Percentiles rank a stretch among this genome's conserved stretches.
phyloP scores from a whole-genome alignment of 92 coral and sea anemone species.

The Epizoanthus ramosus region DNA sequence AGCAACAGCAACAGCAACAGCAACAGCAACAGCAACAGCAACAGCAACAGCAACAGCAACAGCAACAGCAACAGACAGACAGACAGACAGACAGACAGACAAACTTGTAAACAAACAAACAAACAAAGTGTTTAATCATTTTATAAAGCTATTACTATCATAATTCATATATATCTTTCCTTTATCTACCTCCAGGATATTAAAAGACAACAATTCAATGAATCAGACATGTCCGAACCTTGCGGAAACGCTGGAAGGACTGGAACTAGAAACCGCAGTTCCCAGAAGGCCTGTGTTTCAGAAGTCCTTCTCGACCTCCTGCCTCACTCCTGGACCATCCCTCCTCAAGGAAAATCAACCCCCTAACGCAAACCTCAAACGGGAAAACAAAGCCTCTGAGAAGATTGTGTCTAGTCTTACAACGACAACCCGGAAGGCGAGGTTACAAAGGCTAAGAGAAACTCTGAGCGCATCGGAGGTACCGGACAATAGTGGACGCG shows the following conservation, averaged over 20 bases:
- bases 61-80: too few species aligned
- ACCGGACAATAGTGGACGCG: constrained; percentile 10
- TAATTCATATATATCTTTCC: background rate
- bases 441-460: constrained; percentile 34
- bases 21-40: too few species aligned
- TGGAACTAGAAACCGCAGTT: constrained; percentile 4
- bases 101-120: too few species aligned
- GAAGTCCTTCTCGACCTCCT: constrained; percentile 31
- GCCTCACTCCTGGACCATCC: constrained; percentile 39
- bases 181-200: background rate
- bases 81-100: too few species aligned
- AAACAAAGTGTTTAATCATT: too few species aligned
- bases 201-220: constrained; percentile 12
- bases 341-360: constrained; percentile 30
- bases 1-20: too few species aligned
- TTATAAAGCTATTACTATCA: background rate
- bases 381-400: background rate
- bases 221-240: constrained; percentile 39
- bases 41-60: too few species aligned
- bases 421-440: constrained; percentile 16
- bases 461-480: constrained; percentile 28
- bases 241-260: constrained; percentile 18
- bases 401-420: background rate
- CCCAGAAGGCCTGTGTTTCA: constrained; percentile 25
- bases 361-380: background rate